A percentile compares a stretch with the other conserved stretches of the same genome.
Evolutionary conservation across 2,797 vertebrate genomes (phyloP).

Genomic region (Oreortyx pictus): DNA sequence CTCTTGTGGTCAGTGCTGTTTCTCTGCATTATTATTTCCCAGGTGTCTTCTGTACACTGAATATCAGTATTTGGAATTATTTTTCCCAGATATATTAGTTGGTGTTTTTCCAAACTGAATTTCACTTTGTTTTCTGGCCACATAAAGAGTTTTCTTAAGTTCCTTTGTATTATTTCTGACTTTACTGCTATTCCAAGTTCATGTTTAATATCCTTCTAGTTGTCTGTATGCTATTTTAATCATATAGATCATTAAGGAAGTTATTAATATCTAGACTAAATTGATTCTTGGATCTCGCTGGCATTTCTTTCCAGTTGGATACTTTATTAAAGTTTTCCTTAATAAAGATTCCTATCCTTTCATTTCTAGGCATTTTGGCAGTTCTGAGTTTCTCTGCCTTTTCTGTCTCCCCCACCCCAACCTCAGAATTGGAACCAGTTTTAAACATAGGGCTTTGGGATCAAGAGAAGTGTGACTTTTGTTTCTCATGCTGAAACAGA

Average conservation of each 20-base stretch:
- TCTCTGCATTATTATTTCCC: conserved; percentile 14
- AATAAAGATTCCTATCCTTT: not conserved
- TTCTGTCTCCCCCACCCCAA: not conserved
- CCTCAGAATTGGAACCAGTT: not conserved
- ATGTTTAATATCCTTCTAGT: conserved; percentile 44
- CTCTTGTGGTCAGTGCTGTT: not conserved
- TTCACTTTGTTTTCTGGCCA: conserved; percentile 20
- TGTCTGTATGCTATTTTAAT: conserved; percentile 61
- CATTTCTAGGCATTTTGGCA: not conserved
- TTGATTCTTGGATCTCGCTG: conserved; percentile 16
- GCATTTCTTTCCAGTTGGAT: conserved; percentile 24
- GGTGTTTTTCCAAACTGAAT: conserved; percentile 40
- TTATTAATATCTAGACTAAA: conserved; percentile 59
- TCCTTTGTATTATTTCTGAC: conserved; percentile 45
- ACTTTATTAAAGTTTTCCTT: not conserved
- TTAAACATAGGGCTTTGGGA: not conserved
- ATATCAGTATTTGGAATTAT: conserved; percentile 39
- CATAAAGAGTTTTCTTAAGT: conserved; percentile 1
- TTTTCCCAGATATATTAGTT: conserved; percentile 23
- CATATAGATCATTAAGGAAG: conserved; percentile 54
- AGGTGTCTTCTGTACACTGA: conserved; percentile 20
- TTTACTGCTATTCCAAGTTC: conserved; percentile 6
- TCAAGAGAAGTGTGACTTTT: not conserved
- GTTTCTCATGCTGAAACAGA: not conserved
- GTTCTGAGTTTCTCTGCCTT: not conserved